Percentiles rank a stretch among this genome's conserved stretches.
Evolutionary conservation across 2,888 invertebrate genomes (phyloP).

Genomic region (Frankliniella fusca): DNA sequence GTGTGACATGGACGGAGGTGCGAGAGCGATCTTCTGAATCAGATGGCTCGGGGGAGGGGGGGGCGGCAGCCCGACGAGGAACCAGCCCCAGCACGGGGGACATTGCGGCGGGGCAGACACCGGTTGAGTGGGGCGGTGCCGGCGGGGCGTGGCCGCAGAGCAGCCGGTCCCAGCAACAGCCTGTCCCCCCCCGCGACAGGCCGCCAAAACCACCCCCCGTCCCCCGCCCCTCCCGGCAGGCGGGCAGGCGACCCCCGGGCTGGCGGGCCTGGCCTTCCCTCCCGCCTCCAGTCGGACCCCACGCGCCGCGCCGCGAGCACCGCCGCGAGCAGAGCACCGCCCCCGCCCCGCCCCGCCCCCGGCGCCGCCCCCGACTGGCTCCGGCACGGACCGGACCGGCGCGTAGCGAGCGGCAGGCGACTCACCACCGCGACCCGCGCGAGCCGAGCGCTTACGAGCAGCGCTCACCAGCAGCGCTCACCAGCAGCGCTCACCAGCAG

Average conservation of each 20-base stretch:
- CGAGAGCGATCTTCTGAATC: too few species aligned
- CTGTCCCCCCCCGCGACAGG: neutral
- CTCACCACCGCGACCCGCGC: neutral
- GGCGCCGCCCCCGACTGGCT: neutral
- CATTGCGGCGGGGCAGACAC: neutral
- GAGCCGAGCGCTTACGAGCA: too few species aligned
- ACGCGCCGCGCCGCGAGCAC: neutral
- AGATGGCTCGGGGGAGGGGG: too few species aligned
- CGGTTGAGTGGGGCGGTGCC: neutral
- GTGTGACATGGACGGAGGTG: too few species aligned
- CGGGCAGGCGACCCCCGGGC: neutral
- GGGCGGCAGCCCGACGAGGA: too few species aligned
- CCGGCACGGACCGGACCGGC: neutral
- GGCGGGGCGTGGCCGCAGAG: neutral
- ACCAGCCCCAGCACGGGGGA: too few species aligned
- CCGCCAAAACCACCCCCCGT: neutral
- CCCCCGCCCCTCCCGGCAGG: neutral
- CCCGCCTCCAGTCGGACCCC: neutral
- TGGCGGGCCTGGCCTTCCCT: neutral
- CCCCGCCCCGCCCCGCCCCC: neutral
- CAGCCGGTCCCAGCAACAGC: conserved; percentile 6
- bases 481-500: neutral
- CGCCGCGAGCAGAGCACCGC: neutral
- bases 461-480: neutral
- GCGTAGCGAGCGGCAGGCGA: neutral